These are phyloP conservation scores for Pherbina coryleti DNA, from an alignment of 2,888 invertebrate genomes.

Conservation along the genomic window DNA sequence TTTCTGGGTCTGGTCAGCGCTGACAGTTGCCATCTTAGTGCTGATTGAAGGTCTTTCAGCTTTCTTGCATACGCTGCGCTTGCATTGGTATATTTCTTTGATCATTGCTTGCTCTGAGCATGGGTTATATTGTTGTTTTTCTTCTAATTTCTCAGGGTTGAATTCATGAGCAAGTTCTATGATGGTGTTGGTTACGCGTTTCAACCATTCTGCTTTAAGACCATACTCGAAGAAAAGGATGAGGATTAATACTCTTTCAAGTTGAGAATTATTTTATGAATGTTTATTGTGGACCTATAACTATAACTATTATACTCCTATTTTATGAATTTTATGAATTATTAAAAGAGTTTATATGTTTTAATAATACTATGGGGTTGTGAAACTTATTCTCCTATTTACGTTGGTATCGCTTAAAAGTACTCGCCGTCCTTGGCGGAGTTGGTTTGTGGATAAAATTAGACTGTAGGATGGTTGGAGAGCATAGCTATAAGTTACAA, in stretches of 20 bases:
- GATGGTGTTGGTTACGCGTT: constrained; percentile 85
- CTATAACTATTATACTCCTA: no score
- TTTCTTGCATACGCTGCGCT: constrained; percentile 96
- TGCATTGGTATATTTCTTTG: constrained; percentile 83
- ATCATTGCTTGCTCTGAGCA: background rate
- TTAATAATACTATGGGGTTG: no score
- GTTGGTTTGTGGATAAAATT: no score
- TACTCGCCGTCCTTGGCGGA: no score
- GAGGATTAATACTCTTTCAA: constrained; percentile 52
- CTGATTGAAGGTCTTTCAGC: constrained; percentile 99
- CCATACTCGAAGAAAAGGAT: constrained; percentile 75
- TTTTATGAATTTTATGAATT: no score
- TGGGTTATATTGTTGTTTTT: constrained; percentile 9
- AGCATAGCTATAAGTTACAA: no score
- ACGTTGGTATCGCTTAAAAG: no score
- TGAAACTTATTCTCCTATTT: no score
- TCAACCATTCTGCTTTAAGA: constrained; percentile 87
- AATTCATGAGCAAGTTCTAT: constrained; percentile 97
- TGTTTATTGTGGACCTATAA: no score
- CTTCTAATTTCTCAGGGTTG: constrained; percentile 77
- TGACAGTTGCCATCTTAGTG: constrained; percentile 95
- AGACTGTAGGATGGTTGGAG: no score
- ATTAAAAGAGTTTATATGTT: no score
- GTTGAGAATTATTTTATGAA: no score
- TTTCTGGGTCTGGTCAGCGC: constrained; percentile 90